A percentile compares a stretch with the other conserved stretches of the same genome.
These are phyloP conservation scores for Geophilus truncorum DNA, from an alignment of 2,888 invertebrate genomes.

Conservation along the genomic window DNA sequence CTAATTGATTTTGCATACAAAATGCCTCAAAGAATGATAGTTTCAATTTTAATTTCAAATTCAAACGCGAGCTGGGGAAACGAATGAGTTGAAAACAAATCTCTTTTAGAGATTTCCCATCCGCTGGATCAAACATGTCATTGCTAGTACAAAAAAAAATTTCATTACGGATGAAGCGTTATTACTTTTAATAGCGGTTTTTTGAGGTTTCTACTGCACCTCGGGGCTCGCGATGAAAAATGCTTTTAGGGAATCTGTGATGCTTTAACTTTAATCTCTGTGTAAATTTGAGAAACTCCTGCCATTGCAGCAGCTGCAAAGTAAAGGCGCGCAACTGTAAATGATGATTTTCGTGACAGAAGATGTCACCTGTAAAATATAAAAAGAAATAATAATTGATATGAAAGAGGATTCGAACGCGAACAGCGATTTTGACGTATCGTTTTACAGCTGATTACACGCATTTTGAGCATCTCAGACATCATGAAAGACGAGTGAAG, in stretches of 20 bases:
- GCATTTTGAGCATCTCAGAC: background rate
- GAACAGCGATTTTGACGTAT: background rate
- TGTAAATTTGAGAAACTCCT: background rate
- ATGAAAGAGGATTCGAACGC: background rate
- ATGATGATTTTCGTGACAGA: background rate
- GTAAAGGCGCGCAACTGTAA: background rate
- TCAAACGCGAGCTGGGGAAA: background rate
- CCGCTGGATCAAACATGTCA: background rate
- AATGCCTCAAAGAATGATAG: background rate
- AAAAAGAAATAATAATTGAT: background rate
- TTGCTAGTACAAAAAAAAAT: background rate
- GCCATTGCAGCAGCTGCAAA: background rate
- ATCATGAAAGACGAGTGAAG: background rate
- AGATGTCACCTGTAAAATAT: background rate
- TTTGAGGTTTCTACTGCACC: background rate
- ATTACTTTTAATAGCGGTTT: background rate
- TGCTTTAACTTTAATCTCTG: background rate
- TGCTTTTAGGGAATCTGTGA: background rate
- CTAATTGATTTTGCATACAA: background rate
- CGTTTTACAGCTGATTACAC: conserved; percentile 15
- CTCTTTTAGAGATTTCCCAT: background rate
- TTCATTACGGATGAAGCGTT: background rate
- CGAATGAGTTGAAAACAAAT: background rate
- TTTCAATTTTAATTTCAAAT: background rate
- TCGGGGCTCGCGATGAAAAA: background rate